These are phyloP conservation scores for Tamandua tetradactyla DNA, from an alignment of 2,797 vertebrate species.

Conservation along the genomic window DNA sequence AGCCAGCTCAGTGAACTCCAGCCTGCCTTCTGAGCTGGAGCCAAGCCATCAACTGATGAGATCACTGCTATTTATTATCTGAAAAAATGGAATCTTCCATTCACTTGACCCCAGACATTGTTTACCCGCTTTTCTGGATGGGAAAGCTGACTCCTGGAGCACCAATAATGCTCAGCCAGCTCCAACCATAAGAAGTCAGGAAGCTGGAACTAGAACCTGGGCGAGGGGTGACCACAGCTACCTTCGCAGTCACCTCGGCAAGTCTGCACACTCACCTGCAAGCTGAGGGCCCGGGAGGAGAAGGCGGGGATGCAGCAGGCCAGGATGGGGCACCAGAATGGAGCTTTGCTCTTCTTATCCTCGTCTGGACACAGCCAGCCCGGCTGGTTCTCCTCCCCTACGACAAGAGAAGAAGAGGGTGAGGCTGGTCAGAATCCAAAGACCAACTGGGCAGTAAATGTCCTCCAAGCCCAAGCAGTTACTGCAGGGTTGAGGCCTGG, in stretches of 20 bases:
- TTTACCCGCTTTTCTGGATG: neutral
- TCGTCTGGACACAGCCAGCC: slow-evolving; percentile 95
- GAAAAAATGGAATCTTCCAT: neutral
- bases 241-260: fast-evolving
- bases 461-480: neutral
- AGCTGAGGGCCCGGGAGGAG: slow-evolving; percentile 89
- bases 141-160: neutral
- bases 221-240: neutral
- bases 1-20: fast-evolving
- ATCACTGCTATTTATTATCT: neutral
- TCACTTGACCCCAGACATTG: neutral
- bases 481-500: fast-evolving
- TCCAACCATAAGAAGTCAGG: fast-evolving
- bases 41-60: neutral
- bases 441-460: fast-evolving
- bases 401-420: neutral
- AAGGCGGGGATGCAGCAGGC: slow-evolving; percentile 92
- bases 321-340: slow-evolving; percentile 92
- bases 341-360: slow-evolving; percentile 90
- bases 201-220: neutral
- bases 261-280: slow-evolving; percentile 87
- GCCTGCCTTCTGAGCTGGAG: neutral
- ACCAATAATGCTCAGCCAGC: neutral
- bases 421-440: neutral
- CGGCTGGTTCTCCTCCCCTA: slow-evolving; percentile 95